Conservation (phyloP, 2,797 vertebrate genomes). For the Antennarius maculatus region DNA sequence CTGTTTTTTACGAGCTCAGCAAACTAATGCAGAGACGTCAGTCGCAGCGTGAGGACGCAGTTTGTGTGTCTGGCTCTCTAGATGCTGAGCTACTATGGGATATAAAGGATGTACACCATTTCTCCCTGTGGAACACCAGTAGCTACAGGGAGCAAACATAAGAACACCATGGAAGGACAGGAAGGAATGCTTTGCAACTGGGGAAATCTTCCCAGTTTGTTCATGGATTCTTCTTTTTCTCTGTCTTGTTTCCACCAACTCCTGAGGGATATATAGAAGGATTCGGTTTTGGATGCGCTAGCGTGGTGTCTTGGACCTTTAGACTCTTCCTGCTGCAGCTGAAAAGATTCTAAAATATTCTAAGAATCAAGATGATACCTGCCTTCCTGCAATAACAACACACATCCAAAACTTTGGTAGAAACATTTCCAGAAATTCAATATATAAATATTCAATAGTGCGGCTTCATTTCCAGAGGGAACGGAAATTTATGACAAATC, state of each 20-base stretch:
- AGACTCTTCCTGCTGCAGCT: too few relatives aligned
- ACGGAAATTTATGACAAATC: not conserved
- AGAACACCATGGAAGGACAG: not conserved
- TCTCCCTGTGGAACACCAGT: conserved; percentile 15
- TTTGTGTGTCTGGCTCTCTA: not conserved
- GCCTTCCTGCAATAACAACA: too few relatives aligned
- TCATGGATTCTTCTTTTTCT: too few relatives aligned
- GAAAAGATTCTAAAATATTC: too few relatives aligned
- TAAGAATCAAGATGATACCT: too few relatives aligned
- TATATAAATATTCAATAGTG: not conserved
- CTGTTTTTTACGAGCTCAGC: conserved; percentile 3
- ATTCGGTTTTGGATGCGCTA: too few relatives aligned
- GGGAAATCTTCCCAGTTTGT: not conserved
- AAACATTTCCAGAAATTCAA: not conserved
- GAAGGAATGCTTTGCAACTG: not conserved
- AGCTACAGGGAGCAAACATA: conserved; percentile 4
- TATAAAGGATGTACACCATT: too few relatives aligned
- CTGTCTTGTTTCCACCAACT: not conserved
- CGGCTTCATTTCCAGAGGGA: not conserved
- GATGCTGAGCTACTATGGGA: too few relatives aligned
- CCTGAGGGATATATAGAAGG: too few relatives aligned
- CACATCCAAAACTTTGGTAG: not conserved
- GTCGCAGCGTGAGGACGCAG: not conserved
- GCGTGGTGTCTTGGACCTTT: too few relatives aligned
- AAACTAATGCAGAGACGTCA: not conserved